Conservation (phyloP, 2,113 vertebrate species). For the Hippocampus zosterae region DNA sequence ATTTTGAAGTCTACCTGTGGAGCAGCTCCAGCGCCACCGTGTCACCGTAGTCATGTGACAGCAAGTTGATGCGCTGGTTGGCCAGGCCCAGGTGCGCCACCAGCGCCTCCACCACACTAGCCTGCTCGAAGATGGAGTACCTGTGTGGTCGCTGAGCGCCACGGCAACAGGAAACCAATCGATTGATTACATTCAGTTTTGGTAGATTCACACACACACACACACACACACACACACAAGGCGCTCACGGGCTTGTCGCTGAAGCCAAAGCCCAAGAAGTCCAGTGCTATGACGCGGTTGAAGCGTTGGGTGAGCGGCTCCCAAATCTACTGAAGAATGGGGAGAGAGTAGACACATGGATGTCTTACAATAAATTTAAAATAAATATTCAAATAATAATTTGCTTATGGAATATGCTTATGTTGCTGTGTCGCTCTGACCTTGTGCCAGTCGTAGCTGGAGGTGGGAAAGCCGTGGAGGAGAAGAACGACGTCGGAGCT, state of each 20-base stretch:
- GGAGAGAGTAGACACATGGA: not conserved
- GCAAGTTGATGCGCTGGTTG: constrained; percentile 80
- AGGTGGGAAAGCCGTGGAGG: constrained; percentile 91
- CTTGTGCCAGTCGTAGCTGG: constrained; percentile 95
- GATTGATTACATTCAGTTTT: not conserved
- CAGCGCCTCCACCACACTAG: constrained; percentile 84
- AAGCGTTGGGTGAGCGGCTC: constrained; percentile 87
- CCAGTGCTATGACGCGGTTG: constrained; percentile 85
- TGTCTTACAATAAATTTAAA: not conserved
- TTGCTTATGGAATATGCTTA: no score
- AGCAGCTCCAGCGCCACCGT: constrained; percentile 93
- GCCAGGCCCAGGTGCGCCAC: constrained; percentile 79
- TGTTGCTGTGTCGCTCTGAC: constrained; percentile 49
- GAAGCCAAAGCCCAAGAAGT: constrained; percentile 95
- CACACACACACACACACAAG: no score
- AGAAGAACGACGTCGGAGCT: constrained; percentile 84
- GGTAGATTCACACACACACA: not conserved
- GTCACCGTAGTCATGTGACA: constrained; percentile 92
- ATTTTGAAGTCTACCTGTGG: constrained; percentile 74
- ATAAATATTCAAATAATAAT: not conserved
- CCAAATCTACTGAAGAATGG: constrained; percentile 78
- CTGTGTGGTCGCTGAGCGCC: constrained; percentile 79
- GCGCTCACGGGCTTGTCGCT: constrained; percentile 91
- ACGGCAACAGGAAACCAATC: not conserved
- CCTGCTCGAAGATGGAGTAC: constrained; percentile 96